Evolutionary conservation across 2,113 vertebrate genomes (phyloP), one percentile per base, ranked within the genome.

Genomic region (Lichenostomus cassidix): DNA sequence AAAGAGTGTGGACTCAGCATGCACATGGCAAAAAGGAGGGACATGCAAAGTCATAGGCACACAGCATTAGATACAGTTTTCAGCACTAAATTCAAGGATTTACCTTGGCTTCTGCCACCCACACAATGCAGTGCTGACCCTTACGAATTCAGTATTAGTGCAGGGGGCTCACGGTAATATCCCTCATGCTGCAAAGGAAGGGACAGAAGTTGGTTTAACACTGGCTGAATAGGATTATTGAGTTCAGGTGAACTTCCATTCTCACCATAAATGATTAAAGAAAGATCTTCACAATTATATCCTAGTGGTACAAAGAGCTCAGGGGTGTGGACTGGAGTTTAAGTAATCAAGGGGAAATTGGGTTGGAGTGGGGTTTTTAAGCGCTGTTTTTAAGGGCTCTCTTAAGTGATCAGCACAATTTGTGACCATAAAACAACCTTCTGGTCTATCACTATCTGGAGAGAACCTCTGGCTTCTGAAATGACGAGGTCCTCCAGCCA

Each of bases 291-390:
- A 27, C 31, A 33, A 12, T 15, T 42, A 42, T 14, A 80, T 74
- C 49, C 55, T 42, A 70, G 27, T 3, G 8, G 4, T 31, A 44
- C 13, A 39, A 75, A 62, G 33, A 42, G 25, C 53, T 69, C 37
- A 37, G 37, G 18, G 1, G 0, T 47, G 37, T 33, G 23, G 55
- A 47, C 0, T 71, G 10, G 2, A 25, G 23, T 82, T 55, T 35
- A 63, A 24, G 28, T 20, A 52, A 35, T 22, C 49, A 47, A 70
- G 27, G 62, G 13, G 10, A 31, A 25, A 5, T 25, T 0, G 0
- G 3, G 9, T 27, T 83, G 33, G 15, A 6, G 4, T 52, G 20
- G 20, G 3, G 0, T 1, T 70, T 85, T 89, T 65, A n/a, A n/a
- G n/a, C n/a, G n/a, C n/a, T n/a, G n/a, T n/a, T n/a, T n/a, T n/a